These are phyloP conservation scores for Solen grandis DNA, from an alignment of 1,140 invertebrate genomes.

Conservation along the genomic window DNA sequence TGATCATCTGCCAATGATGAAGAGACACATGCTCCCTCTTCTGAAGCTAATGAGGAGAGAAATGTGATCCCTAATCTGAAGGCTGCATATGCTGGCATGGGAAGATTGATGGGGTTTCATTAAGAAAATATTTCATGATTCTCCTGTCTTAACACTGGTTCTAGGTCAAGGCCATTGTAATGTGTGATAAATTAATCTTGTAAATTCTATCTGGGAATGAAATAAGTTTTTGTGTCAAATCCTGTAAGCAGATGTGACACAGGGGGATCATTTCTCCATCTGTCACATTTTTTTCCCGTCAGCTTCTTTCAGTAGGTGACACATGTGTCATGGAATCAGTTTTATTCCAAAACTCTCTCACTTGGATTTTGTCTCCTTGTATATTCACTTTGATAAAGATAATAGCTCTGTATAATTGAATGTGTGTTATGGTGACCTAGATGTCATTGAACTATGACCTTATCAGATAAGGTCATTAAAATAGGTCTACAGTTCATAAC, in stretches of 20 bases:
- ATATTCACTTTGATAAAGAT: conserved; percentile 1
- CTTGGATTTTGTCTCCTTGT: neutral
- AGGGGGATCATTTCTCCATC: too few relatives aligned
- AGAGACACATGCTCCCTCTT: conserved; percentile 36
- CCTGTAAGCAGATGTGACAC: too few relatives aligned
- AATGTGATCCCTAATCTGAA: neutral
- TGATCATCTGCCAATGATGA: conserved; percentile 14
- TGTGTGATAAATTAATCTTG: conserved; percentile 4
- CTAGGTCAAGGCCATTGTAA: neutral
- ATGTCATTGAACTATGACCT: neutral
- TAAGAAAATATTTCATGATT: neutral
- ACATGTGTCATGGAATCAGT: too few relatives aligned
- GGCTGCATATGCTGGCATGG: neutral
- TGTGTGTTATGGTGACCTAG: neutral
- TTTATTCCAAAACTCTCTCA: neutral
- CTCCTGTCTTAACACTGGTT: neutral
- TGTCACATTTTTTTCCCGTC: too few relatives aligned
- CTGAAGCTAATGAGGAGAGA: conserved; percentile 7
- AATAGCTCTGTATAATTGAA: neutral
- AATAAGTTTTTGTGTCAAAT: neutral
- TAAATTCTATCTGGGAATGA: neutral
- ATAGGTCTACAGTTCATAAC: neutral
- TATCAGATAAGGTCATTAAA: neutral
- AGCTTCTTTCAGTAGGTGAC: too few relatives aligned
- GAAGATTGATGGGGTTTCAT: neutral